These are phyloP conservation scores for Silurus aristotelis DNA, from an alignment of 2,797 vertebrate species.

Conservation along the genomic window DNA sequence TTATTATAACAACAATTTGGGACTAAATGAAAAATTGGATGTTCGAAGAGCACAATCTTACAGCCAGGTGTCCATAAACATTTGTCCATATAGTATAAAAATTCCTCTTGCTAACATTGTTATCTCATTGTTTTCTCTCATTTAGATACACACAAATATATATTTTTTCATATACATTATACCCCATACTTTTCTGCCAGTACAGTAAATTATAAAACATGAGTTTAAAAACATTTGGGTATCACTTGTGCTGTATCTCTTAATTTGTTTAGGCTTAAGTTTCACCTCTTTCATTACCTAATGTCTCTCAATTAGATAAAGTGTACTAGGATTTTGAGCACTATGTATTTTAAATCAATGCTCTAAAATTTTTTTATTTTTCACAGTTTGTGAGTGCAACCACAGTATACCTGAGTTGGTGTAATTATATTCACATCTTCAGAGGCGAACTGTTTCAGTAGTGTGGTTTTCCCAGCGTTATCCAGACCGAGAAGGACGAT, in stretches of 20 bases:
- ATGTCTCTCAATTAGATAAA: slow-evolving; percentile 25
- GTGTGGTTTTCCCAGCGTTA: slow-evolving; percentile 88
- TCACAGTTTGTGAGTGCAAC: neutral
- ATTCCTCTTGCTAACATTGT: too few species aligned
- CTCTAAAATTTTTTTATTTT: neutral
- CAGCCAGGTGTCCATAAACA: too few species aligned
- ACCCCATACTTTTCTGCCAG: neutral
- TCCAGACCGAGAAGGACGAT: slow-evolving; percentile 88
- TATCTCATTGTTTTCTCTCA: too few species aligned
- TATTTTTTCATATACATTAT: too few species aligned
- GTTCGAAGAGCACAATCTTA: too few species aligned
- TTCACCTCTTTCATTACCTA: slow-evolving; percentile 25
- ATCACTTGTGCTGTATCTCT: neutral
- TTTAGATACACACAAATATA: too few species aligned
- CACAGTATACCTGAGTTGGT: slow-evolving; percentile 80
- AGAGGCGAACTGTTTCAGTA: slow-evolving; percentile 82
- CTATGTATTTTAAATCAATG: slow-evolving; percentile 5
- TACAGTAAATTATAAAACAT: neutral
- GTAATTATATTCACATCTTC: slow-evolving; percentile 88
- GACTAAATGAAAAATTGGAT: too few species aligned
- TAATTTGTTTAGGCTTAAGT: neutral
- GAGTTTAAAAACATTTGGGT: neutral
- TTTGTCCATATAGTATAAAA: too few species aligned
- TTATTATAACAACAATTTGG: too few species aligned
- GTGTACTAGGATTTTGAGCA: neutral